Evolutionary conservation across 2,113 vertebrate genomes (phyloP).

Genomic region (Apistogramma diplotaenia): DNA sequence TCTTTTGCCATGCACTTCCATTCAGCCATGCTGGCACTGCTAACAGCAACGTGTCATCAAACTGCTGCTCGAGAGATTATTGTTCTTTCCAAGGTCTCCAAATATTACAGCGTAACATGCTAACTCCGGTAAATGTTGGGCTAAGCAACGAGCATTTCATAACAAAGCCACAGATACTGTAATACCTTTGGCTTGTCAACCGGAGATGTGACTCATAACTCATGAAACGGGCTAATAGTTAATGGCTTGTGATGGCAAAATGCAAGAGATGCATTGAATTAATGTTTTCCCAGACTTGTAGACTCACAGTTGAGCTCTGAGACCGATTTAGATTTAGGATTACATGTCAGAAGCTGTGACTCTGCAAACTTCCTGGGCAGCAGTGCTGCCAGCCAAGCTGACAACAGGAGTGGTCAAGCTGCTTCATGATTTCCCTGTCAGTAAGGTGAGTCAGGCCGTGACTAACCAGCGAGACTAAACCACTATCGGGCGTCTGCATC

Average conservation of each 20-base stretch:
- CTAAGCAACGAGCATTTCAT: constrained; percentile 39
- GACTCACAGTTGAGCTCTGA: constrained; percentile 32
- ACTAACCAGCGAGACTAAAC: constrained; percentile 69
- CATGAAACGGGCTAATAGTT: constrained; percentile 32
- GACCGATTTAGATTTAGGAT: constrained; percentile 35
- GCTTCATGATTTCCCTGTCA: constrained; percentile 61
- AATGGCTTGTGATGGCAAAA: constrained; percentile 53
- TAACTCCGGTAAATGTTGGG: constrained; percentile 25
- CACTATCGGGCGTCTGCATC: constrained; percentile 60
- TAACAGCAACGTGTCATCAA: constrained; percentile 60
- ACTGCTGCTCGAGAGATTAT: constrained; percentile 58
- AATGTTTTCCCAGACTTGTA: constrained; percentile 55
- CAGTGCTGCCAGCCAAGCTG: constrained; percentile 27
- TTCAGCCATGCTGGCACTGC: constrained; percentile 36
- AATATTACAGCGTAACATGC: constrained; percentile 45
- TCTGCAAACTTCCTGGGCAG: constrained; percentile 36
- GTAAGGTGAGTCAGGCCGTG: constrained; percentile 72
- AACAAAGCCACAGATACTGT: constrained; percentile 56
- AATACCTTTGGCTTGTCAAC: constrained; percentile 38
- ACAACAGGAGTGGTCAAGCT: constrained; percentile 50
- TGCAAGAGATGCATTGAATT: constrained; percentile 48
- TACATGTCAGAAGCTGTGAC: constrained; percentile 63
- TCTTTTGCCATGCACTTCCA: constrained; percentile 52
- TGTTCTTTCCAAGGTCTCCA: constrained; percentile 59
- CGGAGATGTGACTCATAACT: constrained; percentile 61